Base-by-base conservation (phyloP, 2,113 vertebrate species). In the Microtus oregoni region DNA sequence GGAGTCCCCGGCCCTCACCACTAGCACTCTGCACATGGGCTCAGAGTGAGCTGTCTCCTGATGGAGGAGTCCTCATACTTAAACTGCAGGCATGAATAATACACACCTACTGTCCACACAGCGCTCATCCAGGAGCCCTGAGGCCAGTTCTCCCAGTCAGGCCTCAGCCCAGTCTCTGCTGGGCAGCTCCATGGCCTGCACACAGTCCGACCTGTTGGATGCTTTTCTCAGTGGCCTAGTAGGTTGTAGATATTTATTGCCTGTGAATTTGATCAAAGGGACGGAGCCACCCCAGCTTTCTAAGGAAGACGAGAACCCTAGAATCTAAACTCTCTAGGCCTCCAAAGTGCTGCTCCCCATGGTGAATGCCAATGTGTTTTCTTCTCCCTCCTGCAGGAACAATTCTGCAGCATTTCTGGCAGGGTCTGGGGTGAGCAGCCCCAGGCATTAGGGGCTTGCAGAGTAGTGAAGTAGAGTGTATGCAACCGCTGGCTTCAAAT, bases 401-500 rank as follows among this genome's bases (percentile, higher is more conserved):
- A 52, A 68, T 58, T 90, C 94, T 70, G 55, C 65, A 72, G 93
- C 50, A 52, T 72, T 87, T 88, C 95, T 94, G 96, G 93, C 88
- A 90, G 88, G 90, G 81, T 70, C 87, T 81, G 41, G 50, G 78
- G 44, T 61, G 52, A 86, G 90, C 41, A 85, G 87, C 90, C n/a
- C 61, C 19, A 78, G 75, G 50, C 41, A 70, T 19, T 24, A 38
- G 38, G 35, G 35, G 50, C 30, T 79, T 55, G 13, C 47, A 72
- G 44, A 17, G 63, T 47, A 73, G 38, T 26, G 65, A 28, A 28
- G 28, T 24, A 50, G 86, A 65, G 55, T 44, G 19, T 20, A 6
- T 35, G 35, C 20, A 79, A 50, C 19, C 67, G 58, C 30, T 77
- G 58, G 38, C 12, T 68, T 41, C 35, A 35, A 30, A n/a, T 6